Evolutionary conservation across 1,140 invertebrate species (phyloP).

Genomic region (Calycopis cecrops): DNA sequence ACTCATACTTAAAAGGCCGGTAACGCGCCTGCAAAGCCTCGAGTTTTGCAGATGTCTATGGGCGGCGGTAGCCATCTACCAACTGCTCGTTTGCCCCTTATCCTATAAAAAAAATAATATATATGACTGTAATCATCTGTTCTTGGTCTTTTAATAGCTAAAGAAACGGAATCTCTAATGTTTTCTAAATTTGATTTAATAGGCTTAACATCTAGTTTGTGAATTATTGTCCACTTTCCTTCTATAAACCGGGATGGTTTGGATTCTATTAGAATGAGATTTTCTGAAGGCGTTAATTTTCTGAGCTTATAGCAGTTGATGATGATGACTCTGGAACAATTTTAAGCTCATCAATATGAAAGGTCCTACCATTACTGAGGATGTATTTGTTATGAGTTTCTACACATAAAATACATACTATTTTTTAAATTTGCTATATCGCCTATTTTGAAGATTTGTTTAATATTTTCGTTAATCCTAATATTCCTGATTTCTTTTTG

Average conservation of each 20-base stretch:
- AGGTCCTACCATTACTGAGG: too few relatives aligned
- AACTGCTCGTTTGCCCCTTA: too few relatives aligned
- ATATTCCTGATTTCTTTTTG: conserved; percentile 17
- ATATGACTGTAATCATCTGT: conserved; percentile 19
- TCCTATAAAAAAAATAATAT: too few relatives aligned
- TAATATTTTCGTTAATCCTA: conserved; percentile 19
- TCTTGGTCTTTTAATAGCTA: background rate
- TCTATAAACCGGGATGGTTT: conserved; percentile 13
- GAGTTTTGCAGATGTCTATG: too few relatives aligned
- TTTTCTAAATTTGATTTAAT: conserved; percentile 17
- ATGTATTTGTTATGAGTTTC: conserved; percentile 24
- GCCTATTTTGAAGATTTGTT: conserved; percentile 16
- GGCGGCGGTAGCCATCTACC: too few relatives aligned
- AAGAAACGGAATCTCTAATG: conserved; percentile 2
- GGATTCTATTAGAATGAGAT: conserved; percentile 20
- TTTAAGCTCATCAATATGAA: too few relatives aligned
- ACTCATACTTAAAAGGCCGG: too few relatives aligned
- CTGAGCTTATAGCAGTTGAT: conserved; percentile 19
- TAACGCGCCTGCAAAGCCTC: too few relatives aligned
- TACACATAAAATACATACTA: conserved; percentile 14
- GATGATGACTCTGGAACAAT: too few relatives aligned
- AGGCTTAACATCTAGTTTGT: conserved; percentile 26
- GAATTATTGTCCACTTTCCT: too few relatives aligned
- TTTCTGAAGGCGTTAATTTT: conserved; percentile 14
- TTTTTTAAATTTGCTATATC: conserved; percentile 25